Percentiles rank a stretch among this genome's conserved stretches.
Evolutionary conservation across 2,888 invertebrate genomes (phyloP).

Genomic region (Minunthozetes semirufus): DNA sequence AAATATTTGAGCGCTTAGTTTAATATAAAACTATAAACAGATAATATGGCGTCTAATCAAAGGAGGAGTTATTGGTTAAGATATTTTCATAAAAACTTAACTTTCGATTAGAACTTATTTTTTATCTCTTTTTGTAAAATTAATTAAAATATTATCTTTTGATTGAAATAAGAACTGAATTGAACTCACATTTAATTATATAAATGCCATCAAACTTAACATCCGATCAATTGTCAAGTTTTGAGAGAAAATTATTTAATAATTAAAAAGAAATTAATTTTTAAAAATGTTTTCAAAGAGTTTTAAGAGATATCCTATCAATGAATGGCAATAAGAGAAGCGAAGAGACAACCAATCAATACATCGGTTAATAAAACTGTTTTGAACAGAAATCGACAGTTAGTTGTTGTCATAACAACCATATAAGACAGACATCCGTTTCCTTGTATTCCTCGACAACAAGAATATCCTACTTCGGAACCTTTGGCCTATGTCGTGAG

Average conservation of each 20-base stretch:
- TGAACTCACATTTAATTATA: too few relatives aligned
- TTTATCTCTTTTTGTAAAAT: background rate
- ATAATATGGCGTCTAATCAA: background rate
- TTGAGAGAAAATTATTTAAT: too few relatives aligned
- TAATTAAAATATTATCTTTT: background rate
- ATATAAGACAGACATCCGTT: background rate
- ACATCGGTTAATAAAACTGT: background rate
- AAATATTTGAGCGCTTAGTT: too few relatives aligned
- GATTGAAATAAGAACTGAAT: too few relatives aligned
- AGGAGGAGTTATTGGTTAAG: background rate
- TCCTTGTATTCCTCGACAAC: background rate
- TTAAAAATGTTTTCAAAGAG: too few relatives aligned
- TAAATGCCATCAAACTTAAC: too few relatives aligned
- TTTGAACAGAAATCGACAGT: background rate
- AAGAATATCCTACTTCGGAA: too few relatives aligned
- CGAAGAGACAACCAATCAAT: background rate
- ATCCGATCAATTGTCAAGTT: too few relatives aligned
- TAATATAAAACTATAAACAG: background rate
- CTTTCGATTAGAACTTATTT: conserved; percentile 9
- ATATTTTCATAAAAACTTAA: background rate
- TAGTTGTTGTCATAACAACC: background rate
- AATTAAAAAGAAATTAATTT: too few relatives aligned
- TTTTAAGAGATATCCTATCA: too few relatives aligned
- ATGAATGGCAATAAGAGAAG: background rate
- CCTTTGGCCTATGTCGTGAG: too few relatives aligned